Evolutionary conservation across 2,113 vertebrate species (phyloP).

Genomic region (Tretioscincus oriximinensis): DNA sequence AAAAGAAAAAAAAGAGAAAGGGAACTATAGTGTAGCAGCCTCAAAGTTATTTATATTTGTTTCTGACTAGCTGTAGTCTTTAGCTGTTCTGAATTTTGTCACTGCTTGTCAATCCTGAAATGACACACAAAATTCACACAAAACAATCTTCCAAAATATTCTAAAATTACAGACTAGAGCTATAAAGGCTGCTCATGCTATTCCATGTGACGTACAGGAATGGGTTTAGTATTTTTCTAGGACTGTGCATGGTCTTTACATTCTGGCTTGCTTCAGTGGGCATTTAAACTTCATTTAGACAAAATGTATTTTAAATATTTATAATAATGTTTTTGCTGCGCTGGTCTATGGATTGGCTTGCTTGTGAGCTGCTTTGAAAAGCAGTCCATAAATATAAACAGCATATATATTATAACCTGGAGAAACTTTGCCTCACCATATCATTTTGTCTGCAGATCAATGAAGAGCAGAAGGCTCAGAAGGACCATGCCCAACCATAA

Average conservation of each 20-base stretch:
- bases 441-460: neutral
- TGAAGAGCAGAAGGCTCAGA: too few relatives aligned
- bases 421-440: neutral
- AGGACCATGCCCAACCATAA: neutral
- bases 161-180: too few relatives aligned
- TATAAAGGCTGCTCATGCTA: too few relatives aligned
- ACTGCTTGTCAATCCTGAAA: constrained; percentile 1
- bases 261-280: too few relatives aligned
- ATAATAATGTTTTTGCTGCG: neutral
- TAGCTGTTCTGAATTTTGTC: constrained; percentile 39
- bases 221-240: too few relatives aligned
- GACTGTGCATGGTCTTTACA: too few relatives aligned
- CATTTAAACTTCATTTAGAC: neutral
- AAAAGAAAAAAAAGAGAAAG: neutral
- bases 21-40: too few relatives aligned
- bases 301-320: neutral
- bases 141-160: too few relatives aligned
- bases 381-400: neutral
- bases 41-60: neutral
- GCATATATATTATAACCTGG: neutral
- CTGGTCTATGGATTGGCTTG: neutral
- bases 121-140: too few relatives aligned
- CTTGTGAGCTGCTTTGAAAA: neutral
- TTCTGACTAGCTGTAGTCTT: neutral
- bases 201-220: too few relatives aligned